Conservation (phyloP, 1,140 invertebrate genomes). For the Aradophagus sp. region DNA sequence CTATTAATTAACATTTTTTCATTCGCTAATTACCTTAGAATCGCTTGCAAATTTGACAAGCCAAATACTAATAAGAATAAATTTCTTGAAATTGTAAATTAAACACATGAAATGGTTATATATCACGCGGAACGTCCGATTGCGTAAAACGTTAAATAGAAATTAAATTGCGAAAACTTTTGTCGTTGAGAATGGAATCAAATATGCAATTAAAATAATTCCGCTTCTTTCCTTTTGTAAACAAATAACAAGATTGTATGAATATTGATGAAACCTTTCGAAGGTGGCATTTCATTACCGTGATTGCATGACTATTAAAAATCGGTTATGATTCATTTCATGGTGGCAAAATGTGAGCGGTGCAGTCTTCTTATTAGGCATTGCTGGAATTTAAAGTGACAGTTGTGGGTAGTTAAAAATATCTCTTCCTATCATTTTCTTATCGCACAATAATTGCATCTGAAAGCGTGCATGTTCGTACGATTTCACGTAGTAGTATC, state of each 20-base stretch:
- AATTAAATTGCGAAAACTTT: no score
- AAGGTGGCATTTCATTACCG: slow-evolving; percentile 28
- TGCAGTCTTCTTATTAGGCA: slow-evolving; percentile 24
- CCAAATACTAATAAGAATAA: no score
- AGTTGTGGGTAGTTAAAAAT: slow-evolving; percentile 36
- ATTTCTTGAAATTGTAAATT: no score
- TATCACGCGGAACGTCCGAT: no score
- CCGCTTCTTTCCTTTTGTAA: background rate
- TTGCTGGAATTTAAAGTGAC: slow-evolving; percentile 14
- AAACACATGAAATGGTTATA: background rate
- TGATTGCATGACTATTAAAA: slow-evolving; percentile 27
- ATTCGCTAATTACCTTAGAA: no score
- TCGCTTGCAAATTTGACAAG: no score
- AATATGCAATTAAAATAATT: no score
- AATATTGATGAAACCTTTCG: slow-evolving; percentile 32
- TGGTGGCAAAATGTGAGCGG: slow-evolving; percentile 19
- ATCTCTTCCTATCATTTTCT: slow-evolving; percentile 26
- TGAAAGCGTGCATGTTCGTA: slow-evolving; percentile 17
- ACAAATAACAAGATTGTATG: slow-evolving; percentile 9
- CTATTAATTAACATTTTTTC: no score
- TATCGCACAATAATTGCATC: slow-evolving; percentile 18
- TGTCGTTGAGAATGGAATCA: no score
- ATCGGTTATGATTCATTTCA: slow-evolving; percentile 32
- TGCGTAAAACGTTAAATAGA: no score
- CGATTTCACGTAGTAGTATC: slow-evolving; percentile 7